Evolutionary conservation across 2,113 vertebrate genomes (phyloP).

Genomic region (Anser brachyrhynchus): DNA sequence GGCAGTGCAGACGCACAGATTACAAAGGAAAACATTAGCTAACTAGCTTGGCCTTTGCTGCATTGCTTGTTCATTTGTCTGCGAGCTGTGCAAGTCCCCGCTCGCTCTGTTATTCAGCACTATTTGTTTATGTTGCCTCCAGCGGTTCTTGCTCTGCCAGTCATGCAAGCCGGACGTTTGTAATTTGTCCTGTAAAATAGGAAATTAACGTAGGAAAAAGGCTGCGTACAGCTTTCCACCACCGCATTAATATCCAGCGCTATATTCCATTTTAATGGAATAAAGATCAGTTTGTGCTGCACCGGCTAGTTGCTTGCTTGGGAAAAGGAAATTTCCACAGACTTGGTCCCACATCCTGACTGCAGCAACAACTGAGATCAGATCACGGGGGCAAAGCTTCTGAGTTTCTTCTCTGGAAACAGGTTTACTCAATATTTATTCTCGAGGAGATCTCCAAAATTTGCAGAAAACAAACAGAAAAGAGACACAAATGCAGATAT

Average conservation of each 20-base stretch:
- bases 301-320: neutral
- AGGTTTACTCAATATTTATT: neutral
- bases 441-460: neutral
- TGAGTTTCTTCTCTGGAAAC: neutral
- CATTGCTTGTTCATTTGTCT: neutral
- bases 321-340: slow-evolving; percentile 42
- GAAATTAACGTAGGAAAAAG: neutral
- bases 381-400: neutral
- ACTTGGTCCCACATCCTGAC: neutral
- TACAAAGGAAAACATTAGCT: neutral
- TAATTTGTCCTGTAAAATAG: slow-evolving; percentile 44
- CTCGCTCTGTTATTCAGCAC: neutral
- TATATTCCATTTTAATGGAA: neutral
- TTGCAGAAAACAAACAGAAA: neutral
- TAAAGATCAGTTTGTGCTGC: neutral
- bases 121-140: slow-evolving; percentile 48
- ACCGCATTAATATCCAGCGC: neutral
- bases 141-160: slow-evolving; percentile 36
- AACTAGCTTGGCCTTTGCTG: slow-evolving; percentile 23
- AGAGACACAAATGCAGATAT: neutral
- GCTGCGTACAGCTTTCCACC: neutral
- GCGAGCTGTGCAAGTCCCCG: neutral
- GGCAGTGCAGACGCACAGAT: neutral
- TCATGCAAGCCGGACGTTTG: slow-evolving; percentile 42
- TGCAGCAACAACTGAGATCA: neutral